Evolutionary conservation across 2,797 vertebrate species (phyloP), one percentile per base, ranked within the genome.

Genomic region (Myotis vivesi): DNA sequence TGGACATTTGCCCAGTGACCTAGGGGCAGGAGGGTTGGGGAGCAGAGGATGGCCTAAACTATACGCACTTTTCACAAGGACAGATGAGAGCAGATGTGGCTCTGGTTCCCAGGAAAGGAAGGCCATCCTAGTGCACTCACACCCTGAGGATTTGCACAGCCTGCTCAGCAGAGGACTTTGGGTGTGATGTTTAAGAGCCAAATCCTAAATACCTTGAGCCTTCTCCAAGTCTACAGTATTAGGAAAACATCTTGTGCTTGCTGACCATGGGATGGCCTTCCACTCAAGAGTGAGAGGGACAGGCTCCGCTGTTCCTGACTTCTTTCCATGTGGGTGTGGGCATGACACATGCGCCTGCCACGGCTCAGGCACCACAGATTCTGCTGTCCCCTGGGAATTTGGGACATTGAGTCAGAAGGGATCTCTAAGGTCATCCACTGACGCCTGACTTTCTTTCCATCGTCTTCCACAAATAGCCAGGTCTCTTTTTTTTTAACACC

Each of bases 1-100:
- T 92, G 93, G 87, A 95, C 76, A 49, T 80, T 49, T 94, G 82
- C 93, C 94, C 90, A 75, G 57, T 80, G 89, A 82, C 55, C 89
- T 46, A 25, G 41, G 44, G 59, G 15, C 41, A 6, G 53, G n/a
- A 33, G 23, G 16, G 33, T 17, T 59, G 51, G 64, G 66, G 36
- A 71, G 17, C 30, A 49, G 62, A 90, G 36, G 25, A n/a, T 49
- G 69, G 33, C 17, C 12, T 72, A n/a, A 53, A 73, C 75, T 57
- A 57, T 5, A n/a, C 2, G 7, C 2, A 44, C 49, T 84, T 94
- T 77, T 55, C 49, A 22, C 33, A 75, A 38, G 75, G 76, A 57
- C 20, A 6, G 13, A 59, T 57, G 33, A 89, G 85, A 93, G 10
- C 87, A 82, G 33, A 75, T 92, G 51, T 59, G 13, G n/a, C 33